Evolutionary conservation across 1,140 invertebrate species (phyloP).

Genomic region (Diuraphis noxia): DNA sequence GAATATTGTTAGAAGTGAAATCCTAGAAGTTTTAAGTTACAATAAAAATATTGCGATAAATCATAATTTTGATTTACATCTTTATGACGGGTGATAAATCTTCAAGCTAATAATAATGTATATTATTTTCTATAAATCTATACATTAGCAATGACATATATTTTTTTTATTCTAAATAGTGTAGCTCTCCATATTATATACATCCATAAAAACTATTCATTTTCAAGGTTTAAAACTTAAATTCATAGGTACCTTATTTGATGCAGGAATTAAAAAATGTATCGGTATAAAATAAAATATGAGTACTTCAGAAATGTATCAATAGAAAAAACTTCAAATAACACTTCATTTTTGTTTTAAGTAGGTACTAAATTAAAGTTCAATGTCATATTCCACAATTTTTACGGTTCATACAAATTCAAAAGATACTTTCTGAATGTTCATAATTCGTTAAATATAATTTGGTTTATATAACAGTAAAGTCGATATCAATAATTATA

Average conservation of each 20-base stretch:
- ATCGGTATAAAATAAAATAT: not conserved
- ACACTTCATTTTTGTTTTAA: not conserved
- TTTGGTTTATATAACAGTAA: slow-evolving; percentile 42
- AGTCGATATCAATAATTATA: slow-evolving; percentile 41
- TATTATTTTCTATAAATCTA: not conserved
- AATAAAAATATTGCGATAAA: not conserved
- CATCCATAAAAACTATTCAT: not conserved
- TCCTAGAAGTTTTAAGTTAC: not conserved
- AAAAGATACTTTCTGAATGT: not conserved
- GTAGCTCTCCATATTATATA: not conserved
- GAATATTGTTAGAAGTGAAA: no score
- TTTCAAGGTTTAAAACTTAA: not conserved
- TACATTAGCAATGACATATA: not conserved
- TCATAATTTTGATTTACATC: not conserved
- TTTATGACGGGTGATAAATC: not conserved
- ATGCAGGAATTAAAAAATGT: not conserved
- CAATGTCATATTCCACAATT: not conserved
- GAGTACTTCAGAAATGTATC: not conserved
- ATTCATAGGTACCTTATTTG: not conserved
- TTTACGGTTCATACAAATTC: not conserved
- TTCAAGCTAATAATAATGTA: not conserved
- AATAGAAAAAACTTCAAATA: not conserved
- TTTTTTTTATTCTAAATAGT: not conserved
- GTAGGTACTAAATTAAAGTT: not conserved
- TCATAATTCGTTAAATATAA: not conserved